Base-by-base conservation (phyloP, 2,113 vertebrate genomes). In the Mixornis gularis region DNA sequence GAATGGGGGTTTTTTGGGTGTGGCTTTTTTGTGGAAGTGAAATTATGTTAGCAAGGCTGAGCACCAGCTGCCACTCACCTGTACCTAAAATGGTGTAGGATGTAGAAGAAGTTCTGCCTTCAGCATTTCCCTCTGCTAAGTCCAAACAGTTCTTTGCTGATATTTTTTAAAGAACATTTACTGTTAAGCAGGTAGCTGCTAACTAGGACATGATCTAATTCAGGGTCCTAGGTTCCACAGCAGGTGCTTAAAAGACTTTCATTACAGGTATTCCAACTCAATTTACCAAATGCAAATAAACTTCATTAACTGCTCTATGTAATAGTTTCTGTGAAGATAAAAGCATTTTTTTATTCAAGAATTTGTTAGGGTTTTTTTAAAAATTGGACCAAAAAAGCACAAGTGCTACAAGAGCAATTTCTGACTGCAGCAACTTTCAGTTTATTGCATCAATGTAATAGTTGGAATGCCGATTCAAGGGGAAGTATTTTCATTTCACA, bases 1-100 rank as follows among this genome's bases (percentile, higher is more conserved):
- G 32, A 68, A 30, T 4, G 8, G 11, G 12, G 3, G 0, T 24
- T 51, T 14, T 3, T 44, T 44, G 44, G 2, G 6, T 4, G 41
- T 48, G 30, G 17, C 3, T 24, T 43, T 69, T 69, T 76, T 38
- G 36, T 74, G 13, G 26, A 56, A 66, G 49, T 4, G 1, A 68
- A 71, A 48, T 34, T 0, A 17, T 46, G 27, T 30, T 71, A 43
- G 12, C 21, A 52, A 58, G 32, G 32, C 43, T 51, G 43, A 80
- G 59, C 22, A 68, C 3, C 9, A 41, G 70, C 16, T 92, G 18
- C 36, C 48, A n/a, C 40, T 53, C 32, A 48, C 38, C 55, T 34
- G 22, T 44, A 48, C 41, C 55, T n/a, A 12, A 38, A 80, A 30
- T 18, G 46, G 20, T 9, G 1, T 2, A 25, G 69, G 41, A 73